Evolutionary conservation across 2,113 vertebrate species (phyloP).

Genomic region (Onychostruthus taczanowskii): DNA sequence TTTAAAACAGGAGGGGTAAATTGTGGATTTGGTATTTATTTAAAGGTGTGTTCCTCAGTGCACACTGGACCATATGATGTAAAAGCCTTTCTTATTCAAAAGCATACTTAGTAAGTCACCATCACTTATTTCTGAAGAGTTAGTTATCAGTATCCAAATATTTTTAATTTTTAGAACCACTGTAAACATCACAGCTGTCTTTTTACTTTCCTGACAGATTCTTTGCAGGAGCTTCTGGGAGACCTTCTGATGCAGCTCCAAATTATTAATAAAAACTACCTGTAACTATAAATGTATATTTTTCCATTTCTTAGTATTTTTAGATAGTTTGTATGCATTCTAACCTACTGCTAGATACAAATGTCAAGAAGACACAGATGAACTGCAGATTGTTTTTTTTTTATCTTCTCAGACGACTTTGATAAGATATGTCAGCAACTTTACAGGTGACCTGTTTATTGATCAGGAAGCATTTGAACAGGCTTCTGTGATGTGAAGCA

Average conservation of each 20-base stretch:
- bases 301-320: neutral
- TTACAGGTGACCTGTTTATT: slow-evolving; percentile 12
- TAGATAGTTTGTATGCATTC: neutral
- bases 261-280: neutral
- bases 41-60: neutral
- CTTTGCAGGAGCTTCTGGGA: neutral
- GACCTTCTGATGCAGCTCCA: neutral
- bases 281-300: neutral
- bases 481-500: neutral
- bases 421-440: neutral
- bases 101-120: neutral
- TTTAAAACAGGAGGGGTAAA: neutral
- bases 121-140: neutral
- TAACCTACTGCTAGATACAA: neutral
- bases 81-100: neutral
- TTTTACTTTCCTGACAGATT: neutral
- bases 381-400: neutral
- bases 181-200: neutral
- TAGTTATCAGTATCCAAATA: neutral
- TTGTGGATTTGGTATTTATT: neutral
- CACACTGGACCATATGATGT: neutral
- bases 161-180: neutral
- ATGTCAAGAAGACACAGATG: neutral
- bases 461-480: neutral
- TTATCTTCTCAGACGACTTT: neutral